These are phyloP conservation scores for Lysandra bellargus DNA, from an alignment of 2,888 invertebrate genomes.

Conservation along the genomic window DNA sequence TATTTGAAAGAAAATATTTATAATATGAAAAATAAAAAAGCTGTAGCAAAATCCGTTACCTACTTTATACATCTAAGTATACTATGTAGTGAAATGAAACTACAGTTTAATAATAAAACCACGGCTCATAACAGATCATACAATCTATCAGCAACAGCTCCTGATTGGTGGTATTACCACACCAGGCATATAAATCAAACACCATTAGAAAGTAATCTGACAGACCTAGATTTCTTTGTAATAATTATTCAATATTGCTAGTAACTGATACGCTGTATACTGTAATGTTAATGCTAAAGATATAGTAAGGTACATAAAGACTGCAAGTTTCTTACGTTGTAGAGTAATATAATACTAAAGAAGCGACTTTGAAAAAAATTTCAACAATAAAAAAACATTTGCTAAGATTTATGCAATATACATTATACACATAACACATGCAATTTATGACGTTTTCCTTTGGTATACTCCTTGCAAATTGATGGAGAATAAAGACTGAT, in stretches of 20 bases:
- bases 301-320: neutral
- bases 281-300: neutral
- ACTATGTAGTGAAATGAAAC: neutral
- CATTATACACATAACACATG: too few relatives aligned
- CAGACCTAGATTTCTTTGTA: slow-evolving; percentile 30
- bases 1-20: too few relatives aligned
- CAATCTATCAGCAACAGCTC: neutral
- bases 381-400: too few relatives aligned
- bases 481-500: too few relatives aligned
- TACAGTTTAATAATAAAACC: neutral
- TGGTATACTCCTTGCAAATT: too few relatives aligned
- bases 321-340: too few relatives aligned
- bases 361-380: too few relatives aligned
- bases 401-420: too few relatives aligned
- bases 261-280: neutral
- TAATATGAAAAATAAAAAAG: too few relatives aligned
- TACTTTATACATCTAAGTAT: neutral
- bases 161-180: slow-evolving; percentile 19
- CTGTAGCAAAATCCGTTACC: neutral
- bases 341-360: too few relatives aligned
- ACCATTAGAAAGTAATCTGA: slow-evolving; percentile 26
- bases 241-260: slow-evolving; percentile 18
- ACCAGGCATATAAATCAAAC: neutral
- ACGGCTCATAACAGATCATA: neutral
- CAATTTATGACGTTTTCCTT: too few relatives aligned